phyloP scores from a whole-genome alignment of 2,113 vertebrate species.

The Heliornis fulica region DNA sequence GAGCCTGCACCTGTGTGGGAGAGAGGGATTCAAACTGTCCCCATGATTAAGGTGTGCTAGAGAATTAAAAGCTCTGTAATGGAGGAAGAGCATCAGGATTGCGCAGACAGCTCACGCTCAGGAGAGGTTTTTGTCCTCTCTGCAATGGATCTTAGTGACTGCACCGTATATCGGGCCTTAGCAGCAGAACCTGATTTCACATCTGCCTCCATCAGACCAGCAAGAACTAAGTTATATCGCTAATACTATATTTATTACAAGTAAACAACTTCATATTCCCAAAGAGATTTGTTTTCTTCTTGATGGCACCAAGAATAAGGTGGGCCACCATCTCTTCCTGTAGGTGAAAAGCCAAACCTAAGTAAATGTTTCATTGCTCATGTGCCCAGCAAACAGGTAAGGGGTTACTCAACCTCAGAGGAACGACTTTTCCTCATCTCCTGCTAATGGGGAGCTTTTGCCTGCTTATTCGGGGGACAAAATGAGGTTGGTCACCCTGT shows the following conservation, averaged over 20 bases:
- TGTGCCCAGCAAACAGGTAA: neutral
- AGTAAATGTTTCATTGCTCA: neutral
- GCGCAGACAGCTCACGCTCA: neutral
- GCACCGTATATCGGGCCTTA: rapidly evolving
- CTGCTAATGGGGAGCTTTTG: neutral
- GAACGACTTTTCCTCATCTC: neutral
- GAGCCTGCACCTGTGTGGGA: neutral
- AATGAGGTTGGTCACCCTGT: rapidly evolving
- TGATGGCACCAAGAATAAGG: neutral
- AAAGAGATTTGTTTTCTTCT: neutral
- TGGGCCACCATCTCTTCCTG: neutral
- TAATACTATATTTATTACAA: neutral
- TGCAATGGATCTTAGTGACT: neutral
- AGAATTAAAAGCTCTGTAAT: neutral
- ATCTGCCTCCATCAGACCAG: neutral
- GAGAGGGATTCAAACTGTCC: neutral
- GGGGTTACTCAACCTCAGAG: neutral
- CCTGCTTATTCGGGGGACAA: neutral
- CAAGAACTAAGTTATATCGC: neutral
- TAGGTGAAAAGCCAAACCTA: neutral
- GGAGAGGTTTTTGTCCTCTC: neutral
- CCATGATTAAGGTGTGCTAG: neutral
- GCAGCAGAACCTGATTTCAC: neutral
- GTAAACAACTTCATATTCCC: neutral
- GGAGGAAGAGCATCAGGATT: neutral